Base-by-base conservation (phyloP, 2,888 invertebrate species). In the Drosophila neutralis region DNA sequence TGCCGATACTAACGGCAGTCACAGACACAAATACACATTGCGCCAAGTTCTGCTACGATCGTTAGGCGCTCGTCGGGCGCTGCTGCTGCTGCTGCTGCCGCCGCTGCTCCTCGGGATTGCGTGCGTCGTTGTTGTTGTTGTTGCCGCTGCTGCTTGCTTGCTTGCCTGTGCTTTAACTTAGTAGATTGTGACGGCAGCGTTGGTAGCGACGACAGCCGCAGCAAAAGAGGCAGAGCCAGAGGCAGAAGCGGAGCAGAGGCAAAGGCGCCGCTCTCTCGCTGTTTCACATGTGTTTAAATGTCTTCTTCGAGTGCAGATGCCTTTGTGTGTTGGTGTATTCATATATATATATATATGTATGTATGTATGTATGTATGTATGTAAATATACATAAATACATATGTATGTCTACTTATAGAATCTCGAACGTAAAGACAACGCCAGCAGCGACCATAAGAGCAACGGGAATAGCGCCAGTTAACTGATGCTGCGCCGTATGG, bases 1-100 rank as follows among this genome's bases (percentile, higher is more conserved):
- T 89, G 90, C 71, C 89, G 87, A 87, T 90, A 87, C 87, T 87
- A 89, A 87, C 85, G 89, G 87, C 82, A 81, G 73, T 77, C 83
- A 79, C 60, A 59, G 80, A 75, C 70, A 73, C 60, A 69, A 66
- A 59, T 58, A 58, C 65, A 71, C 67, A 73, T 76, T 72, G 68
- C 64, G 80, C 73, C 65, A 70, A 64, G 77, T 77, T 76, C 76
- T 81, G 87, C 82, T 87, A 90, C 90, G 86, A 81, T 87, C 90
- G 90, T 87, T 90, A 90, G 83, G 73, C 68, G 60, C 40, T 69
- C 76, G 60, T 81, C 74, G 81, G 42, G 64, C 24, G 62, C 49
- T 69, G 73, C 69, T 66, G 52, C 59, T 52, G 57, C 48, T 35
- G 21, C 57, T 58, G 68, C 59, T 61, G 63, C 60, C 64, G 69